Conservation (phyloP, 2,888 invertebrate genomes). For the Diachrysia chrysitis region DNA sequence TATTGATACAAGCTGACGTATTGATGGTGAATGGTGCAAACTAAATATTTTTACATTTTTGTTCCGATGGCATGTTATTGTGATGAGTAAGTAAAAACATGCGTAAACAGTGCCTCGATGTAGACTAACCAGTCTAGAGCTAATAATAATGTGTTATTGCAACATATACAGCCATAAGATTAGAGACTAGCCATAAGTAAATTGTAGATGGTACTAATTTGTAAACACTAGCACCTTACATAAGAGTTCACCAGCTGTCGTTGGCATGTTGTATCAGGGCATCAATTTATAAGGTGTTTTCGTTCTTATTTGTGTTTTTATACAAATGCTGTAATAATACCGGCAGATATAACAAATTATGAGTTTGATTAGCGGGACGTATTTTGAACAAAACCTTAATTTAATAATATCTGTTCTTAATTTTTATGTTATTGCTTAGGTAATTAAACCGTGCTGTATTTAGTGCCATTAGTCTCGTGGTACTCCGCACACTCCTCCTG, state of each 20-base stretch:
- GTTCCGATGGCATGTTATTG: neutral
- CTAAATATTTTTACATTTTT: neutral
- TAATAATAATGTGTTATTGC: conserved; percentile 21
- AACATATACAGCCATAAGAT: conserved; percentile 37
- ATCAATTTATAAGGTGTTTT: conserved; percentile 32
- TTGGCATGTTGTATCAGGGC: conserved; percentile 11
- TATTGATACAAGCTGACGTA: neutral
- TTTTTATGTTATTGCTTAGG: conserved; percentile 22
- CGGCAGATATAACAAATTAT: conserved; percentile 19
- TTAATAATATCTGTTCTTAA: conserved; percentile 1
- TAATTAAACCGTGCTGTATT: conserved; percentile 19
- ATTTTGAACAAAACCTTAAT: conserved; percentile 26
- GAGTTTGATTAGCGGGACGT: conserved; percentile 13
- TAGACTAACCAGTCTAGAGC: conserved; percentile 2
- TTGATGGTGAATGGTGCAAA: conserved; percentile 12
- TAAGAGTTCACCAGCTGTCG: neutral
- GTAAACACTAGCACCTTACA: conserved; percentile 13
- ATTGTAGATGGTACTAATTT: conserved; percentile 34
- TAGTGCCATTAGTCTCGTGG: conserved; percentile 42
- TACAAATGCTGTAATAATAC: conserved; percentile 17
- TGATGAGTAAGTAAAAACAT: neutral
- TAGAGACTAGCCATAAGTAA: conserved; percentile 29
- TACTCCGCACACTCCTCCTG: conserved; percentile 21
- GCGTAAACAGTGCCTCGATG: conserved; percentile 7
- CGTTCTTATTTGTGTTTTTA: conserved; percentile 25